phyloP scores from a whole-genome alignment of 2,888 invertebrate species.

The Gerris lacustris region DNA sequence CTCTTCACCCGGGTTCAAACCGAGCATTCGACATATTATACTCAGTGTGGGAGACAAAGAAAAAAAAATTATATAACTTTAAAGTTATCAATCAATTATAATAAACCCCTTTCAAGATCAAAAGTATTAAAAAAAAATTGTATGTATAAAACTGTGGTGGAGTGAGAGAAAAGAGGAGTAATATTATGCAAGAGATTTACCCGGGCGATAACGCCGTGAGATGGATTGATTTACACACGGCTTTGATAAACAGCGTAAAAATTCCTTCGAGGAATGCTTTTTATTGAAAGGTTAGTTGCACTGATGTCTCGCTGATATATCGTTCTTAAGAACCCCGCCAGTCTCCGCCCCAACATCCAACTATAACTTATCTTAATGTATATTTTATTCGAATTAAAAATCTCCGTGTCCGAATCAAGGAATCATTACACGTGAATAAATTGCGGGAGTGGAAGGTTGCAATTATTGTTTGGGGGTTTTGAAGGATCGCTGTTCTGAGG shows the following conservation, averaged over 20 bases:
- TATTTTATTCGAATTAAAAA: conserved; percentile 3
- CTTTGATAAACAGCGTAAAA: conserved; percentile 2
- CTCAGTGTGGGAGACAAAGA: too few species aligned
- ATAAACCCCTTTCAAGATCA: too few species aligned
- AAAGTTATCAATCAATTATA: too few species aligned
- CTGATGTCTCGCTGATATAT: conserved; percentile 5
- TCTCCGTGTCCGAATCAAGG: background rate
- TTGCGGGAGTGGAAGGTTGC: background rate
- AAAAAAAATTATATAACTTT: too few species aligned
- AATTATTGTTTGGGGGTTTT: background rate
- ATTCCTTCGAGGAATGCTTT: background rate
- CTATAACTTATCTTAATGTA: conserved; percentile 5
- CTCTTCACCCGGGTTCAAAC: background rate
- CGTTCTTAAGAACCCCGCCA: background rate
- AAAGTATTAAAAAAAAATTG: too few species aligned
- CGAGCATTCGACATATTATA: too few species aligned
- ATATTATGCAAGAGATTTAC: conserved; percentile 1
- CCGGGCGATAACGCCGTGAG: background rate
- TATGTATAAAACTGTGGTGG: too few species aligned
- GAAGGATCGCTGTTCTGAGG: background rate
- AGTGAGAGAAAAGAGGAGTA: background rate
- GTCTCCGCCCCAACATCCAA: background rate
- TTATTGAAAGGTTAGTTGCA: conserved; percentile 5
- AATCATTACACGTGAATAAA: background rate
- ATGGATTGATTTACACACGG: conserved; percentile 3